Base-by-base conservation (phyloP, 2,888 invertebrate species). In the Harpalus rubripes region DNA sequence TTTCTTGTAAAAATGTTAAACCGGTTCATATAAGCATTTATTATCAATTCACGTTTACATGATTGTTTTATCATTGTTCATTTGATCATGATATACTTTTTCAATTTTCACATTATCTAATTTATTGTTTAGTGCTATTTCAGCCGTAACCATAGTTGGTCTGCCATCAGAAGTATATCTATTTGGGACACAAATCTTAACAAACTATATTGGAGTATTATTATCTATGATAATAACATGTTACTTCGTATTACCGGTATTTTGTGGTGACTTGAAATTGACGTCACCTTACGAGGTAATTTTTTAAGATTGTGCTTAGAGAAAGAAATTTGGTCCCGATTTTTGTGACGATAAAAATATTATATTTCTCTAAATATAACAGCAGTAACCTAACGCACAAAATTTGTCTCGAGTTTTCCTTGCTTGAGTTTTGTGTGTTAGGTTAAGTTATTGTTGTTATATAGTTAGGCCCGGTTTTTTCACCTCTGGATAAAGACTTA, bases 261-360 rank as follows among this genome's bases (percentile, higher is more conserved):
- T 83, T 76, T 74, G 74, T 41, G 74, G 83, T 3, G n/a, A 76
- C 39, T 15, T 74, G 41, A 59, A 61, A 74, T 18, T 74, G 12
- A 41, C n/a, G 10, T 74, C 76, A 61, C 83, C 83, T n/a, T 83
- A 83, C 32, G 83, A 83, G 39, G 83, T 76, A 83, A 74, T 18
- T 8, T 59, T 39, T 16, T 39, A 10, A 7, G 10, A 5, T 5
- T 12, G 44, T 52, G 12, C 10, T 12, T 8, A 52, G 44, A 0
- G 12, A 6, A 0, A 6, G 12, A 0, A 12, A 0, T 52, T 1
- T 52, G 10, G 32, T 32, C 6, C 32, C 32, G 32, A 32, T 5
- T 52, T 52, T 10, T 10, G 7, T 44, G 44, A 44, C 44, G 10
- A 10, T 3, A 44, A 5, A 44, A 10, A 10, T 10, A 6, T 1